A percentile compares a stretch with the other conserved stretches of the same genome.
These are phyloP conservation scores for Nebria brevicollis DNA, from an alignment of 2,888 invertebrate genomes.

Conservation along the genomic window DNA sequence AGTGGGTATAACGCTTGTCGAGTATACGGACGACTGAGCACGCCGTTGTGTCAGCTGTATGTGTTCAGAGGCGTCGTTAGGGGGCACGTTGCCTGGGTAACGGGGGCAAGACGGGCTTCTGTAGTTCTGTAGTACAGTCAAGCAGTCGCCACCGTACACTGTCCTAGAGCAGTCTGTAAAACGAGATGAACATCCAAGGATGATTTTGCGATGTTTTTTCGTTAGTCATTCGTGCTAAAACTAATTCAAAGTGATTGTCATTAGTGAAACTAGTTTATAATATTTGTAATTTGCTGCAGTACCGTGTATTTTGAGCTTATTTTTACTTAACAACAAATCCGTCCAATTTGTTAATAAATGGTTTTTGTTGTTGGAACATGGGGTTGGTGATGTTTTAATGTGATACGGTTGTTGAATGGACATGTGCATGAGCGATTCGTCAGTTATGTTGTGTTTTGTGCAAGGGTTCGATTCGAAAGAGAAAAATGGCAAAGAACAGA, in stretches of 20 bases:
- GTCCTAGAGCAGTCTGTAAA: neutral
- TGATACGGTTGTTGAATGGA: conserved; percentile 1
- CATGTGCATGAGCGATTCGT: conserved; percentile 58
- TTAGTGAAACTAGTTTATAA: neutral
- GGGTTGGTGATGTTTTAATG: neutral
- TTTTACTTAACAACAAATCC: neutral
- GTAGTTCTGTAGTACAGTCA: neutral
- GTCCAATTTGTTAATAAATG: neutral
- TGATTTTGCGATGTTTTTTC: neutral
- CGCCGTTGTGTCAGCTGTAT: conserved; percentile 57
- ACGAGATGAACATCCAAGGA: neutral
- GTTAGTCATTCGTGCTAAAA: neutral
- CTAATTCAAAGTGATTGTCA: neutral
- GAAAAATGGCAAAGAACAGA: conserved; percentile 59
- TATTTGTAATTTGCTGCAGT: neutral
- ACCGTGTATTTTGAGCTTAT: neutral
- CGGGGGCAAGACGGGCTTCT: conserved; percentile 20
- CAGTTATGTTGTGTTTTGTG: conserved; percentile 76
- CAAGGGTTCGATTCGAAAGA: conserved; percentile 71
- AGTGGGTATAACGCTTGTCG: conserved; percentile 57
- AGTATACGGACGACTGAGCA: conserved; percentile 61
- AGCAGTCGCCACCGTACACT: conserved; percentile 8
- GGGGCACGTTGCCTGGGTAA: conserved; percentile 53
- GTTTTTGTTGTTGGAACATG: neutral
- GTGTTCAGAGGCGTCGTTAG: conserved; percentile 50